phyloP scores from a whole-genome alignment of 2,113 vertebrate genomes.

The Garra rufa region DNA sequence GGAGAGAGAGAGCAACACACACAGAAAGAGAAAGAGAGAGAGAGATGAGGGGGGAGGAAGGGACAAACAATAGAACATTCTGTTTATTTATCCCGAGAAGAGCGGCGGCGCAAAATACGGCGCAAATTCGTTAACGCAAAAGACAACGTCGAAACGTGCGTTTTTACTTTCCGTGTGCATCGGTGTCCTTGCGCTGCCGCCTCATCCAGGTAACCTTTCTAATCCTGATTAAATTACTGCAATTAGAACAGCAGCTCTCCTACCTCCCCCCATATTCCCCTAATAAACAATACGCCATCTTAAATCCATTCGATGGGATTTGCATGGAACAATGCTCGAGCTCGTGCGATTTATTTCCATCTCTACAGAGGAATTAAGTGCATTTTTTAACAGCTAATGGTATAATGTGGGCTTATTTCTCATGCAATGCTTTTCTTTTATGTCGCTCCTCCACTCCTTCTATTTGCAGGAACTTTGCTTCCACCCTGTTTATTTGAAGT shows the following conservation, averaged over 20 bases:
- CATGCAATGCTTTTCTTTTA: constrained; percentile 54
- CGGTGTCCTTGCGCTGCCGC: constrained; percentile 70
- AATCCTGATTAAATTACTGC: constrained; percentile 83
- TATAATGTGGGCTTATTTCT: constrained; percentile 76
- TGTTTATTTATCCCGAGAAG: constrained; percentile 71
- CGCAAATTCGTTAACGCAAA: constrained; percentile 42
- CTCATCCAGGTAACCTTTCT: constrained; percentile 79
- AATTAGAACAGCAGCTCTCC: constrained; percentile 77
- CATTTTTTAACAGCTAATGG: constrained; percentile 78
- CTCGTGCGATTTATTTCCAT: constrained; percentile 76
- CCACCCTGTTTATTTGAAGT: constrained; percentile 67
- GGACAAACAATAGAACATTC: constrained; percentile 71
- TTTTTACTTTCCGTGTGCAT: constrained; percentile 56
- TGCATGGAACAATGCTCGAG: constrained; percentile 73
- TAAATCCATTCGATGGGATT: constrained; percentile 80
- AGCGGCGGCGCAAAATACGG: constrained; percentile 65
- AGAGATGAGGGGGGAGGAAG: constrained; percentile 73
- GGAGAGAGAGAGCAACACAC: constrained; percentile 54
- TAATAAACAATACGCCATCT: constrained; percentile 78
- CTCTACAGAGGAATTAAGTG: constrained; percentile 79
- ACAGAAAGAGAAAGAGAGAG: constrained; percentile 51
- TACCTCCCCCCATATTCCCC: constrained; percentile 72
- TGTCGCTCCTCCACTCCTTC: constrained; percentile 36
- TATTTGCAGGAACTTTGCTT: constrained; percentile 67
- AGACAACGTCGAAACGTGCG: constrained; percentile 21